Evolutionary conservation across 2,113 vertebrate species (phyloP), one percentile per base, ranked within the genome.

Genomic region (Nymphicus hollandicus): DNA sequence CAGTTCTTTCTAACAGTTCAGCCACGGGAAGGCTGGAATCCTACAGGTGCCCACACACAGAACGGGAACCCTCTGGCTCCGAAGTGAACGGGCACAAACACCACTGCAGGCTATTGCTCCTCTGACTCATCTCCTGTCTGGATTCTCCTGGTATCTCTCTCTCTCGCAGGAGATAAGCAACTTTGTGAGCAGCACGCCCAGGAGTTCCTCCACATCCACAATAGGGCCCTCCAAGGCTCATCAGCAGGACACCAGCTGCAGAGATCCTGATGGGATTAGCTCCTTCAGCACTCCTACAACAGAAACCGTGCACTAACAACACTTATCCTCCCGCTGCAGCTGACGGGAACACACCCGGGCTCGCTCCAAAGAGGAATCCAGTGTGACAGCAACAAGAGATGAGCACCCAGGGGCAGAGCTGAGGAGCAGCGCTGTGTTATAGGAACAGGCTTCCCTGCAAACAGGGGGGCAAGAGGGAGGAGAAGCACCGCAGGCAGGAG

Each of bases 321-420:
- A 6, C 33, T 27, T 2, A 24, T 43, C 70, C 82, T 7, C 17
- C 0, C 1, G 31, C 72, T 27, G 28, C 28, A n/a, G 53, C 4
- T 22, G 15, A 9, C 0, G 1, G 73, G 46, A 79, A 44, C 47
- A 0, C 5, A 1, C 31, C 73, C 0, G 0, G 2, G 47, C 81
- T 24, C 0, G 11, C 7, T 35, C 64, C 4, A 2, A 14, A 22
- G 27, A 3, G 12, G 56, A n/a, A n/a, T 44, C 24, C 3, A 24
- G 17, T 3, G 1, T 1, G 52, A 41, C 55, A 39, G 1, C 5
- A 1, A 0, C 0, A 1, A 23, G 24, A 3, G 24, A 22, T 19
- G 13, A 39, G 20, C 83, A 18, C 19, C 24, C 1, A 60, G 0
- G 12, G 72, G 56, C 3, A 84, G 49, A 20, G 7, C 79, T 2